These are phyloP conservation scores for Picathartes gymnocephalus DNA, from an alignment of 2,113 vertebrate species.

Conservation along the genomic window DNA sequence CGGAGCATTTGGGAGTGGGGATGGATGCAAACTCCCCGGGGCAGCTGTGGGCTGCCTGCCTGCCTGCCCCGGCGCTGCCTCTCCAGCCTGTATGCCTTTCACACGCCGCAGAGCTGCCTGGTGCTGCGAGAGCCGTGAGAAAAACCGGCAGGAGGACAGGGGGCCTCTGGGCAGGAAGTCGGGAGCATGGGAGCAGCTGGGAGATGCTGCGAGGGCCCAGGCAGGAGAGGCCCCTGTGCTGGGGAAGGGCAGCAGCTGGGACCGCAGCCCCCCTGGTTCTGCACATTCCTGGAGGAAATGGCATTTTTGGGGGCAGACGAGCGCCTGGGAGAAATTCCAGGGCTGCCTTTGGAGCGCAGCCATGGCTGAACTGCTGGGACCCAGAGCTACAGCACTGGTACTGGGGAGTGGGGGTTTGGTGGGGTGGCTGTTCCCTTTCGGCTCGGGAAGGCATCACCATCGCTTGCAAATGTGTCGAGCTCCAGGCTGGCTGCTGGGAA, in stretches of 20 bases:
- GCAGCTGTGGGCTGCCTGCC: neutral
- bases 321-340: conserved; percentile 41
- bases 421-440: neutral
- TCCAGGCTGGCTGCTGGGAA: neutral
- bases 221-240: neutral
- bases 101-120: conserved; percentile 20
- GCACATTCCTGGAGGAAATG: conserved; percentile 69
- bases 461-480: neutral
- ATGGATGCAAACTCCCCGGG: neutral
- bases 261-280: conserved; percentile 20
- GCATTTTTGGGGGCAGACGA: conserved; percentile 68
- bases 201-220: neutral
- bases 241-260: conserved; percentile 69
- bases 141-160: conserved; percentile 67
- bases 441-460: fast-evolving
- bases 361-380: neutral
- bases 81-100: conserved; percentile 27
- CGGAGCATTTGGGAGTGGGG: neutral
- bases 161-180: conserved; percentile 64
- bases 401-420: fast-evolving
- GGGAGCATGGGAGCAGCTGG: conserved; percentile 71
- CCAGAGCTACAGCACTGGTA: fast-evolving
- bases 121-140: conserved; percentile 71
- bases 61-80: neutral
- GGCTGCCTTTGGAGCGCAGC: neutral